phyloP scores from a whole-genome alignment of 2,888 invertebrate species.

The Ormyrus labotus region DNA sequence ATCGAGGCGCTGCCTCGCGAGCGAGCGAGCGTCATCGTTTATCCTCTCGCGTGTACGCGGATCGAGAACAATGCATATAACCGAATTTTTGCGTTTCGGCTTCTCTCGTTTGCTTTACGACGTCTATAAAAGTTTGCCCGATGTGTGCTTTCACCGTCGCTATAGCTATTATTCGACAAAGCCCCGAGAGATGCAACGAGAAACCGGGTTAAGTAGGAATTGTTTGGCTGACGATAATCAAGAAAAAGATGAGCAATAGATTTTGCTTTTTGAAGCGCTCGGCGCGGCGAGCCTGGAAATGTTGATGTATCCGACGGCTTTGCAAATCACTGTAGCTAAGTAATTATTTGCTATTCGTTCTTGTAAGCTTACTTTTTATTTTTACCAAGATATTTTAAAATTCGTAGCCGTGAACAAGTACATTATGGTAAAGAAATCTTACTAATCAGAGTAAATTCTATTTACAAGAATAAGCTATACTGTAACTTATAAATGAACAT shows the following conservation, averaged over 20 bases:
- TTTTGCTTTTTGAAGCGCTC: no score
- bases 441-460: no score
- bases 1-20: conserved; percentile 14
- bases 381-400: no score
- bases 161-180: conserved; percentile 10
- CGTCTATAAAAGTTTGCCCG: conserved; percentile 45
- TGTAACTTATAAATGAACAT: no score
- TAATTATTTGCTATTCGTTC: not conserved
- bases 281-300: no score
- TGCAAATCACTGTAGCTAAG: no score
- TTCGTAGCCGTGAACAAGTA: no score
- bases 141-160: conserved; percentile 48
- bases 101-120: conserved; percentile 53
- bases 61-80: conserved; percentile 35
- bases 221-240: conserved; percentile 8
- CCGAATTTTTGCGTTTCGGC: conserved; percentile 36
- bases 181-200: not conserved
- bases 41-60: not conserved
- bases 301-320: no score
- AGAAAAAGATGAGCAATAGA: no score
- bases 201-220: conserved; percentile 50
- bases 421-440: no score
- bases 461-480: no score
- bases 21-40: conserved; percentile 37
- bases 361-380: not conserved